phyloP scores from a whole-genome alignment of 1,140 invertebrate genomes.

The Vollenhovia emeryi region DNA sequence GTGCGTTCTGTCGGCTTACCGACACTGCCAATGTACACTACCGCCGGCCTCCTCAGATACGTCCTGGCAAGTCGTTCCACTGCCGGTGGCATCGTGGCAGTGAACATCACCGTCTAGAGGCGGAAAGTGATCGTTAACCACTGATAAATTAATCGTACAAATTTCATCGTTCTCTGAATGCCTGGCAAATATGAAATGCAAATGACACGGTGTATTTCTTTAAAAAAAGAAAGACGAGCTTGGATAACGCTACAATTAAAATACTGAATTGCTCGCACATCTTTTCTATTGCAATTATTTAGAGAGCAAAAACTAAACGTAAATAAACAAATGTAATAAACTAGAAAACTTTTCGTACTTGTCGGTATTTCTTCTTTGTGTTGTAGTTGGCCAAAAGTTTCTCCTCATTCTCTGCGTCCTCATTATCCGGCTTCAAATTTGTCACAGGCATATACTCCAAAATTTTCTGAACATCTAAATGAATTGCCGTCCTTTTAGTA shows the following conservation, averaged over 20 bases:
- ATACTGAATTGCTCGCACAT: neutral
- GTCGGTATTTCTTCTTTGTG: constrained; percentile 98
- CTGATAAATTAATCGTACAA: neutral
- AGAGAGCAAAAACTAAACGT: neutral
- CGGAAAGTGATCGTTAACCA: constrained; percentile 29
- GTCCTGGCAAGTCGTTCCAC: constrained; percentile 98
- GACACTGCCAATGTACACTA: constrained; percentile 99
- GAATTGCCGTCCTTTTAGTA: constrained; percentile 12
- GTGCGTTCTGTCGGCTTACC: constrained; percentile 99
- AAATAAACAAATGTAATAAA: constrained; percentile 27
- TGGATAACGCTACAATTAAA: neutral
- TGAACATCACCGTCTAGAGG: constrained; percentile 99
- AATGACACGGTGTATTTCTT: neutral
- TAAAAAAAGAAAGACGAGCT: neutral
- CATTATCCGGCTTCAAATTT: constrained; percentile 99
- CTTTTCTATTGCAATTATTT: neutral
- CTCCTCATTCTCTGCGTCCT: constrained; percentile 98
- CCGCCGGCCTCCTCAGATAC: constrained; percentile 97
- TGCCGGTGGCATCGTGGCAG: constrained; percentile 99
- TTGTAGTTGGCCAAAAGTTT: constrained; percentile 97
- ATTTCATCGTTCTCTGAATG: neutral
- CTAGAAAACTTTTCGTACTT: constrained; percentile 84
- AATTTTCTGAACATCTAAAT: constrained; percentile 97
- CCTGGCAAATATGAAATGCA: neutral
- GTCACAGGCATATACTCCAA: constrained; percentile 99